Base-by-base conservation (phyloP, 2,888 invertebrate genomes). In the Gasteruption jaculator region DNA sequence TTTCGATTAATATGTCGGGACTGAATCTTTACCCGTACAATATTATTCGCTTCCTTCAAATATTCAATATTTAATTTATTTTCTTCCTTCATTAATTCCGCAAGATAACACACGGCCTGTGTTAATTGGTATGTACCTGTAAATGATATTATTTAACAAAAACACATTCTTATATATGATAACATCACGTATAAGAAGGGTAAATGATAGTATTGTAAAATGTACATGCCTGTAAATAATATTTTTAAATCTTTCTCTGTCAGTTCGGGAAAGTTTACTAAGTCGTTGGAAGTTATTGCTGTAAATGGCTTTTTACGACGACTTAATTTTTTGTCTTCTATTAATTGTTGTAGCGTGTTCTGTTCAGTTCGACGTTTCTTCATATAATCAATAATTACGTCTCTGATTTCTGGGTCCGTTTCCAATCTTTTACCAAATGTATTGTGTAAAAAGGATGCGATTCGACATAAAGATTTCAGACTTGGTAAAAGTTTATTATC, bases 41-140 rank as follows among this genome's bases (percentile, higher is more conserved):
- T 44, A 31, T 48, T 43, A 12, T 38, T 11, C 15, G 48, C n/a
- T 4, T 44, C 45, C 46, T 43, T 53, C 3, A 52, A 35, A 32
- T 38, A 54, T 25, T 42, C 14, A 15, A 52, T 11, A 33, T 34
- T 38, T 6, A 52, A 36, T 30, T 37, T 36, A 19, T 40, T 46
- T 33, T 47, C 35, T 16, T 45, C 46, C 38, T 52, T 40, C 15
- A 49, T 33, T 43, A 52, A 43, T 36, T 50, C 52, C 6, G 52
- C 48, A 7, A 55, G 42, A 30, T 53, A 49, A 10, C 38, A 51
- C 16, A 55, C 38, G 10, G 48, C 45, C 38, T 53, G 50, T 4
- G 43, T 38, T 6, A 49, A 31, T 36, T 54, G 48, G 22, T 54
- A 54, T 10, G 48, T 43, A 12, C 46, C 53, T 15, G 51, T n/a